Percentiles rank a stretch among this genome's conserved stretches.
phyloP scores from a whole-genome alignment of 1,140 invertebrate genomes.

The Drosophila athabasca region DNA sequence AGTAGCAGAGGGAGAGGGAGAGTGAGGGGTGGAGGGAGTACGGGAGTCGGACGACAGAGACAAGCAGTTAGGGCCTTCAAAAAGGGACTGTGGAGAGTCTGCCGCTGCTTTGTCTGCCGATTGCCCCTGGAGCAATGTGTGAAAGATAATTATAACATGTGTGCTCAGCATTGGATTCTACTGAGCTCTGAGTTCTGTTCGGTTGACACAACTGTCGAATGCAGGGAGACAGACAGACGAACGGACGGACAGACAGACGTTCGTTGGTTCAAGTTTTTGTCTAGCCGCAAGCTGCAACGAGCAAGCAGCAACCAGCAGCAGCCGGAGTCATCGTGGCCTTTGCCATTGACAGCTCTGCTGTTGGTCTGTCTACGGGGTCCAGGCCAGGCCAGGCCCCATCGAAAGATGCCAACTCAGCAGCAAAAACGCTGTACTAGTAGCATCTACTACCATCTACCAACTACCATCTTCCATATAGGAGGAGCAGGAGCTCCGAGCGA shows the following conservation, averaged over 20 bases:
- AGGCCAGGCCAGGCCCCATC: not conserved
- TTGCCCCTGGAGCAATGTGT: slow-evolving; percentile 56
- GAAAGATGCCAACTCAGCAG: slow-evolving; percentile 66
- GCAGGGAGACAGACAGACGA: slow-evolving; percentile 19
- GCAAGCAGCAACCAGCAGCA: not conserved
- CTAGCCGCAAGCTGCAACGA: slow-evolving; percentile 57
- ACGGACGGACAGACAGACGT: slow-evolving; percentile 25
- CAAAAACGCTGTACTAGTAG: not conserved
- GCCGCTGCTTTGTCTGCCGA: slow-evolving; percentile 66
- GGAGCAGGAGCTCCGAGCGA: not conserved
- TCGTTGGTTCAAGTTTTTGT: slow-evolving; percentile 45
- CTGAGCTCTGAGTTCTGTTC: not conserved
- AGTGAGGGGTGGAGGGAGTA: slow-evolving; percentile 11
- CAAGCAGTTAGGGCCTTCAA: slow-evolving; percentile 1
- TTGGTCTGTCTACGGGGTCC: slow-evolving; percentile 5
- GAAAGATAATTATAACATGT: slow-evolving; percentile 77
- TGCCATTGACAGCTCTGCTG: slow-evolving; percentile 64
- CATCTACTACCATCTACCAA: not conserved
- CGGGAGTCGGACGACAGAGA: not conserved
- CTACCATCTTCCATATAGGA: not conserved
- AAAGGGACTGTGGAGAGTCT: slow-evolving; percentile 29
- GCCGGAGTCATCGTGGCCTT: slow-evolving; percentile 43
- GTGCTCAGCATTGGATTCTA: slow-evolving; percentile 9
- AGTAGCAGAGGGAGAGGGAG: no score
- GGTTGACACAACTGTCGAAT: slow-evolving; percentile 19